These are phyloP conservation scores for Excalfactoria chinensis DNA, from an alignment of 2,113 vertebrate species.

Conservation along the genomic window DNA sequence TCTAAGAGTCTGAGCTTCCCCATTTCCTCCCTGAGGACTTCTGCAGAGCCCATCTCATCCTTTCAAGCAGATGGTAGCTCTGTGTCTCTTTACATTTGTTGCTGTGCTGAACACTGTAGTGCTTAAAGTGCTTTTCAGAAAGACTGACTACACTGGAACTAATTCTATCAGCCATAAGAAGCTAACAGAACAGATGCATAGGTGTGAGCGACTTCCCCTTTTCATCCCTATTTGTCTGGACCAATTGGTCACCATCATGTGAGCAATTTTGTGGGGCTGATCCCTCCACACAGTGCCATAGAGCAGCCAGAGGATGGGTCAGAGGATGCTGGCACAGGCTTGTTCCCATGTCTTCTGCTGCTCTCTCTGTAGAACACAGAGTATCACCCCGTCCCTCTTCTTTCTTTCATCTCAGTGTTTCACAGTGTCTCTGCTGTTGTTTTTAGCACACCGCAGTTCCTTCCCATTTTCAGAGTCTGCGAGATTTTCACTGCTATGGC, in stretches of 20 bases:
- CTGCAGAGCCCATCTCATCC: neutral
- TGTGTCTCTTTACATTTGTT: neutral
- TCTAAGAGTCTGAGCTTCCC: neutral
- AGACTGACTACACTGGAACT: neutral
- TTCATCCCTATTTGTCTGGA: neutral
- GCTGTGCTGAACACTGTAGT: neutral
- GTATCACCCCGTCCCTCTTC: neutral
- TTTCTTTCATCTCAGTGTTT: neutral
- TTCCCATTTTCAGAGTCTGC: neutral
- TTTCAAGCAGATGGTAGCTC: neutral
- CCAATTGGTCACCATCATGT: neutral
- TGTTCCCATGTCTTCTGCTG: neutral
- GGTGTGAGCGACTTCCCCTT: neutral
- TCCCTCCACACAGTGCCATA: neutral
- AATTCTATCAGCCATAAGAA: neutral
- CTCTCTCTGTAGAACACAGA: neutral
- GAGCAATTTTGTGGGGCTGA: neutral
- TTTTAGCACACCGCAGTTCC: fast-evolving
- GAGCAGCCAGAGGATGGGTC: neutral
- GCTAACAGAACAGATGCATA: neutral
- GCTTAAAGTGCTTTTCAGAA: neutral
- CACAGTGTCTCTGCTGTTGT: neutral
- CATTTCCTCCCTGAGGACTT: neutral
- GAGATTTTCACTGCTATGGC: neutral
- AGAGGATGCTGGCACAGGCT: neutral